Percentiles rank a stretch among this genome's conserved stretches.
Conservation (phyloP, 2,797 vertebrate genomes). For the Hozukius guyotensis region DNA sequence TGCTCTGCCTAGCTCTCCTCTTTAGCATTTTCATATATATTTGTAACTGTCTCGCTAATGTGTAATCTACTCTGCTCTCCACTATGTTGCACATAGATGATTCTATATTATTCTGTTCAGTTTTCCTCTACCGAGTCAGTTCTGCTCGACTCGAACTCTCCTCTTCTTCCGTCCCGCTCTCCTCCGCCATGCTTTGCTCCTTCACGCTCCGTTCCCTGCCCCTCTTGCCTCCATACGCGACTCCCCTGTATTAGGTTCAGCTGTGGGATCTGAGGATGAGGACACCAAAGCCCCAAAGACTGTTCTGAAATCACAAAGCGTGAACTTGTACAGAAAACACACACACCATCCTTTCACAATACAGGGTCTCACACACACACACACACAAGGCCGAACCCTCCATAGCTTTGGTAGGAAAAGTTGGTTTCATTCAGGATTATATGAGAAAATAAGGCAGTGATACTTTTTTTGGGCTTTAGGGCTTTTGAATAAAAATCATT, state of each 20-base stretch:
- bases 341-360: constrained; percentile 53
- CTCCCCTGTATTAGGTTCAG: constrained; percentile 56
- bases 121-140: constrained; percentile 2
- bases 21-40: not conserved
- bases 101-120: not conserved
- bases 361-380: constrained; percentile 11
- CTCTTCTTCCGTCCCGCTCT: not conserved
- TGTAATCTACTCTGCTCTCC: not conserved
- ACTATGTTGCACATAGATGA: not conserved
- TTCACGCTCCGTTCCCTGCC: constrained; percentile 57
- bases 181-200: constrained; percentile 37
- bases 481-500: constrained; percentile 26
- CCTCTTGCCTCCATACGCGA: constrained; percentile 26
- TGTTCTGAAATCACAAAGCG: constrained; percentile 63
- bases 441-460: constrained; percentile 22
- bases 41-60: not conserved
- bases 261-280: constrained; percentile 63
- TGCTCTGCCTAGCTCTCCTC: not conserved
- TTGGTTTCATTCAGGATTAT: constrained; percentile 32
- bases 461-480: constrained; percentile 23
- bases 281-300: constrained; percentile 71
- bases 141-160: not conserved
- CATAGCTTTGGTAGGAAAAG: constrained; percentile 28
- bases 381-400: not conserved
- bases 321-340: constrained; percentile 62